Base-by-base conservation (phyloP, 2,888 invertebrate genomes). In the Cylloceria caligata region DNA sequence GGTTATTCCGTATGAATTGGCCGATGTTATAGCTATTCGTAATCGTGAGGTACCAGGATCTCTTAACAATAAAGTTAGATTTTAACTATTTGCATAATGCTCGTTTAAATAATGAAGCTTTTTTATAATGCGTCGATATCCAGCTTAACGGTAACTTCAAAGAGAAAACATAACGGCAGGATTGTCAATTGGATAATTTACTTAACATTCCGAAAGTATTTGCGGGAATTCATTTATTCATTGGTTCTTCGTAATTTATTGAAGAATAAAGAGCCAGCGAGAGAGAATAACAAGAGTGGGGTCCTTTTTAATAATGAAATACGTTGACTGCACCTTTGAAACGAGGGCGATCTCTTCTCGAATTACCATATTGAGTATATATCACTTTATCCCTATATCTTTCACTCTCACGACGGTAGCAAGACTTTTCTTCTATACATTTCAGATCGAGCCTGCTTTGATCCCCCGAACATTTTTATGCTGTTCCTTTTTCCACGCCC, bases 391-490 rank as follows among this genome's bases (percentile, higher is more conserved):
- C 34, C 57, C 45, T 21, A 30, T 71, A 67, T 68, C 30, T 55
- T 39, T 74, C 19, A 13, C 68, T 45, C 27, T 60, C 47, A 2
- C 52, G 55, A 39, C 34, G 68, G 60, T 39, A 57, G 64, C 21
- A 60, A 52, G 30, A 73, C 60, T 57, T 69, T 71, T 39, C 55
- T 75, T 71, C 60, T 42, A 76, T 67, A 76, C 49, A 52, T 69
- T 72, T 52, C 49, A 49, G 65, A 42, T 73, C 27, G 60, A 68
- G 42, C 30, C 68, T 68, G 34, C 69, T 75, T 80, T 75, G 71
- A 72, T 71, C 57, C 57, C 11, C 16, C 42, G 42, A 21, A 79
- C 67, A 34, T 62, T 74, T 24, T 45, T 73, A 36, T 39, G 49
- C 68, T 57, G 42, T 65, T 67, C 16, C 64, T 69, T 13, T 67